phyloP scores from a whole-genome alignment of 1,140 invertebrate species.

The Dendrolimus kikuchii region DNA sequence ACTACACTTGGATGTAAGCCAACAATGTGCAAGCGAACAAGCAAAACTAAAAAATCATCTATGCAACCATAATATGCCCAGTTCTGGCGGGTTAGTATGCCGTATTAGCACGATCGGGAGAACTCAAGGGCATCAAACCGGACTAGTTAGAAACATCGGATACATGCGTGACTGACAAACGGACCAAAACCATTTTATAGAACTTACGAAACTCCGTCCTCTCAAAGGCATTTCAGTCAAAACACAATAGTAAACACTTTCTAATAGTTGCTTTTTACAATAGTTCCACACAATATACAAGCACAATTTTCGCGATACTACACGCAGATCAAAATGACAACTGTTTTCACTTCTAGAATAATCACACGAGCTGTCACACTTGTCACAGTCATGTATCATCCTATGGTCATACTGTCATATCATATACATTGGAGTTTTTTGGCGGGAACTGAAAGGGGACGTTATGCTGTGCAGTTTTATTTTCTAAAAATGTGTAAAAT shows the following conservation, averaged over 20 bases:
- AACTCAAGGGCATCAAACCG: slow-evolving; percentile 19
- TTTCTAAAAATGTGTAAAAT: too few relatives aligned
- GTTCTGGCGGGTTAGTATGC: slow-evolving; percentile 18
- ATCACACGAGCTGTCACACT: slow-evolving; percentile 18
- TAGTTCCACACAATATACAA: too few relatives aligned
- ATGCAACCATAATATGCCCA: slow-evolving; percentile 24
- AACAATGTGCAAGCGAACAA: slow-evolving; percentile 41
- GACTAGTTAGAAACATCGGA: slow-evolving; percentile 19
- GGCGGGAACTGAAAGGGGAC: too few relatives aligned
- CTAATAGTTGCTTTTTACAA: slow-evolving; percentile 1
- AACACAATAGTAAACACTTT: slow-evolving; percentile 10
- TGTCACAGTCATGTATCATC: too few relatives aligned
- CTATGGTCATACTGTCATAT: too few relatives aligned
- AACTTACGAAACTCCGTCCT: slow-evolving; percentile 61
- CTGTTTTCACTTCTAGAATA: slow-evolving; percentile 42
- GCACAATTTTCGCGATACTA: background rate
- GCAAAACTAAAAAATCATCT: slow-evolving; percentile 56
- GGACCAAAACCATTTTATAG: slow-evolving; percentile 18
- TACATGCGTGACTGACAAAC: slow-evolving; percentile 20
- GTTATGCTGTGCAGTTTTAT: too few relatives aligned
- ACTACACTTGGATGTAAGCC: slow-evolving; percentile 54
- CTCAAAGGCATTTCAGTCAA: slow-evolving; percentile 59
- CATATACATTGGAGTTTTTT: too few relatives aligned
- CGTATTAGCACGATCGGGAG: slow-evolving; percentile 11
- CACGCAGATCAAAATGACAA: slow-evolving; percentile 24